phyloP scores from a whole-genome alignment of 2,888 invertebrate genomes.

The Tachina fera region DNA sequence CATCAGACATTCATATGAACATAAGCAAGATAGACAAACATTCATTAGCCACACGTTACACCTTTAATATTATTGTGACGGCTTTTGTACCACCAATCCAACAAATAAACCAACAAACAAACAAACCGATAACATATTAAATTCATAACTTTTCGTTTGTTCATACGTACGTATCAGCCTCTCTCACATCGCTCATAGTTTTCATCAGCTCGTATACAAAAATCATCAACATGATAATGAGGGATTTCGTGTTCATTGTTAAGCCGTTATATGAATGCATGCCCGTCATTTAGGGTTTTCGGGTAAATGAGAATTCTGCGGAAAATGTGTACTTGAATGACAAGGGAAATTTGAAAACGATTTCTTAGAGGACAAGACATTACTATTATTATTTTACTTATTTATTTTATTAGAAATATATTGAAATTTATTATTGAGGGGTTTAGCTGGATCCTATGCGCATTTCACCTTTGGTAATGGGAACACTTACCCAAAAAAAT shows the following conservation, averaged over 20 bases:
- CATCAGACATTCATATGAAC: neutral
- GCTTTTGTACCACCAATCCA: neutral
- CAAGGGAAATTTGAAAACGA: too few species aligned
- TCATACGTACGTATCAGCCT: constrained; percentile 7
- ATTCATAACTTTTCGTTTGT: constrained; percentile 36
- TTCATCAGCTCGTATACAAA: constrained; percentile 42
- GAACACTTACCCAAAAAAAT: too few species aligned
- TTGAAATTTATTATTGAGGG: too few species aligned
- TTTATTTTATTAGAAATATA: too few species aligned
- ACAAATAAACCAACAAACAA: neutral
- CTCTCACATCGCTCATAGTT: constrained; percentile 27
- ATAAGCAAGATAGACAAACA: constrained; percentile 32
- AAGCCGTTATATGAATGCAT: constrained; percentile 22
- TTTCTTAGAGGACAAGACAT: too few species aligned
- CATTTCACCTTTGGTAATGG: too few species aligned
- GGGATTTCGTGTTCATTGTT: constrained; percentile 30
- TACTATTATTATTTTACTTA: too few species aligned
- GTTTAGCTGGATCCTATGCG: too few species aligned
- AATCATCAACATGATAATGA: constrained; percentile 47
- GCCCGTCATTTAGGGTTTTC: too few species aligned
- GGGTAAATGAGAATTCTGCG: too few species aligned
- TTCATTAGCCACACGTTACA: constrained; percentile 41
- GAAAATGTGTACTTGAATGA: too few species aligned
- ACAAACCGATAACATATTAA: constrained; percentile 22
- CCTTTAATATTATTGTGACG: constrained; percentile 56